Evolutionary conservation across 2,888 invertebrate species (phyloP), one percentile per base, ranked within the genome.

Genomic region (Monopis laevigella): DNA sequence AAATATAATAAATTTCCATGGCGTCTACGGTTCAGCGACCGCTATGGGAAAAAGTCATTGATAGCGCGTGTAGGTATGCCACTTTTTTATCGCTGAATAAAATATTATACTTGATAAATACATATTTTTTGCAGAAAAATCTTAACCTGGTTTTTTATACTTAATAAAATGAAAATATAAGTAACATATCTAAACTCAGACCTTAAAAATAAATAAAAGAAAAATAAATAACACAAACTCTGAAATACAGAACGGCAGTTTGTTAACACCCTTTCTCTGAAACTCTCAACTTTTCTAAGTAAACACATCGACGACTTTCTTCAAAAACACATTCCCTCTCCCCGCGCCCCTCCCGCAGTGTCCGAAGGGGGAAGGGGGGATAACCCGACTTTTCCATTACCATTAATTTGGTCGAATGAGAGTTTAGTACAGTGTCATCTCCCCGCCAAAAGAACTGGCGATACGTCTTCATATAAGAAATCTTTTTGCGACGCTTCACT

Each of bases 321-420:
- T 43, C 43, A 26, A 40, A 40, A 40, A 21, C 16, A 36, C 36
- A 36, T 36, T 36, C 36, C 12, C 12, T 21, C 26, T 40, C n/a
- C n/a, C n/a, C n/a, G n/a, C 26, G 29, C 17, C 24, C 19, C 29
- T 27, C 27, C 26, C 16, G n/a, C 13, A 29, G 12, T 14, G 40
- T 43, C 39, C 44, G 41, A 29, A 39, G 40, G 43, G 46, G 44
- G 40, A 39, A 41, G 42, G 26, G 39, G 44, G 46, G 44, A 44
- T 46, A 54, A 67, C 65, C 56, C 59, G 64, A 62, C 62, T 67
- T 65, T 65, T 65, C 65, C 65, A 67, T 67, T 67, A 67, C 56
- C 64, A 61, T 63, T 67, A 65, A 67, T 67, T 65, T 61, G 54
- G 46, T 50, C 55, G 57, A 59, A 61, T 56, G 59, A 53, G 51